These are phyloP conservation scores for Brachionichthys hirsutus DNA, from an alignment of 2,113 vertebrate genomes.

Conservation along the genomic window DNA sequence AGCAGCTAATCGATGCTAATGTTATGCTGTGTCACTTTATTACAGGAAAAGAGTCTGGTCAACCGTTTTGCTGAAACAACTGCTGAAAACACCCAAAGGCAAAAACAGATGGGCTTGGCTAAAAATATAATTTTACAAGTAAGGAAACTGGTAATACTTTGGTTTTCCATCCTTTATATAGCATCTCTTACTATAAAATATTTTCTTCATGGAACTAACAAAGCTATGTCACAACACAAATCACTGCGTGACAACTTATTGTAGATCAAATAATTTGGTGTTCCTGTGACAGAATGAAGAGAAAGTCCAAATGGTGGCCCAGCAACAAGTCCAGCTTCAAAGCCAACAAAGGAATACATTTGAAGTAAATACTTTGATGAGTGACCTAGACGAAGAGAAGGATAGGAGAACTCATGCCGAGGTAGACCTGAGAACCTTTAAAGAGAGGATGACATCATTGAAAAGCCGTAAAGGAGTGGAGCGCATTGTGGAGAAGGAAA, in stretches of 20 bases:
- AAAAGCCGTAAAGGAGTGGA: slow-evolving; percentile 87
- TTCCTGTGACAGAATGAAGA: slow-evolving; percentile 82
- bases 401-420: slow-evolving; percentile 75
- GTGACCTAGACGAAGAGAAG: slow-evolving; percentile 82
- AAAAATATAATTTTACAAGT: slow-evolving; percentile 84
- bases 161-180: background rate
- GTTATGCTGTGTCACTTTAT: background rate
- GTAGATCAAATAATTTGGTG: slow-evolving; percentile 14
- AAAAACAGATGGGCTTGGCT: slow-evolving; percentile 85
- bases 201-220: background rate
- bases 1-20: slow-evolving; percentile 4
- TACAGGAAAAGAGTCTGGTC: slow-evolving; percentile 83
- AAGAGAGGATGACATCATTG: slow-evolving; percentile 81
- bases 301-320: slow-evolving; percentile 70
- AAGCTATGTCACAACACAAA: background rate
- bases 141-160: slow-evolving; percentile 22
- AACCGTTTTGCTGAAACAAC: slow-evolving; percentile 79
- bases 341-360: slow-evolving; percentile 49
- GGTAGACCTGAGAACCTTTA: slow-evolving; percentile 77
- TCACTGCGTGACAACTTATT: background rate
- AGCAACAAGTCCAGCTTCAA: slow-evolving; percentile 74
- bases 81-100: slow-evolving; percentile 81
- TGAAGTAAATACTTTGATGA: slow-evolving; percentile 73
- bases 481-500: slow-evolving; percentile 90
- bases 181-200: background rate